A percentile compares a stretch with the other conserved stretches of the same genome.
Conservation (phyloP, 2,888 invertebrate species). For the Microplitis deprimator region DNA sequence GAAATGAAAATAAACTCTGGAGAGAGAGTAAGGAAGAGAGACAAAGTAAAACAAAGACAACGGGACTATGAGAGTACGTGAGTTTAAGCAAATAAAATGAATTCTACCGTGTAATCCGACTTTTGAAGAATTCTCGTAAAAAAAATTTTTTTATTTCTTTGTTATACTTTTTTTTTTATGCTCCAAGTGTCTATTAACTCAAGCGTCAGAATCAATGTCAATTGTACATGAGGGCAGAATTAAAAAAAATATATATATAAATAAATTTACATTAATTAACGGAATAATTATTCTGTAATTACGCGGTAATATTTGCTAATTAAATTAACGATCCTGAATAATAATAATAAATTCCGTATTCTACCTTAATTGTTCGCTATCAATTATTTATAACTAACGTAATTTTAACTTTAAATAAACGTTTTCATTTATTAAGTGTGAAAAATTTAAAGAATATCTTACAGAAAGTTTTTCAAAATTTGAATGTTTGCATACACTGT, state of each 20-base stretch:
- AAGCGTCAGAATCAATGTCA: not conserved
- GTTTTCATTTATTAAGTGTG: no score
- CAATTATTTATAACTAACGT: no score
- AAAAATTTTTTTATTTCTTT: not conserved
- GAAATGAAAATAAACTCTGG: not conserved
- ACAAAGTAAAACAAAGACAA: not conserved
- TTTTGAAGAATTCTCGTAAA: conserved; percentile 23
- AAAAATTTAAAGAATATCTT: no score
- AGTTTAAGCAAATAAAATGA: conserved; percentile 27
- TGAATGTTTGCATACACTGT: no score
- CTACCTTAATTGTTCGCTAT: no score
- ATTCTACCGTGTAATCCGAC: conserved; percentile 29
- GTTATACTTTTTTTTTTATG: not conserved
- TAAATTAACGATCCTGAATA: no score
- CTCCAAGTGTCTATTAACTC: not conserved
- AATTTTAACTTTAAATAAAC: no score
- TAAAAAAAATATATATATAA: not conserved
- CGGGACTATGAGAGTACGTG: not conserved
- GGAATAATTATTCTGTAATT: not conserved
- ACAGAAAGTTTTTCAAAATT: no score
- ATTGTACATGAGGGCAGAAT: not conserved
- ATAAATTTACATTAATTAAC: not conserved
- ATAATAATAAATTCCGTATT: no score
- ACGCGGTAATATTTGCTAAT: not conserved
- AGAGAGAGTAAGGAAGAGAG: not conserved